Base-by-base conservation (phyloP, 2,113 vertebrate species). In the Elgaria multicarinata region DNA sequence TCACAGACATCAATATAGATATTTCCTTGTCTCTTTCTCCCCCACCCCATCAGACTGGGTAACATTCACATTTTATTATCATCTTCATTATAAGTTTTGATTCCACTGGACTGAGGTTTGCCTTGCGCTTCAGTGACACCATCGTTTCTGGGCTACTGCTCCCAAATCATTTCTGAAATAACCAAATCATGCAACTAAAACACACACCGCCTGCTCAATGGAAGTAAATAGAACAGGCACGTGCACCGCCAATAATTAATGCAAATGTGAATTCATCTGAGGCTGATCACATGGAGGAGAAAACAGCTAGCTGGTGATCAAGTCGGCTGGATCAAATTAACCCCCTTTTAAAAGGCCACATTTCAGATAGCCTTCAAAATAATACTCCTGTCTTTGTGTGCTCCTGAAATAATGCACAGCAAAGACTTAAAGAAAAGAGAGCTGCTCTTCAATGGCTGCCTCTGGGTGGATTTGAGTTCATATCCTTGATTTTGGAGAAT, bases 11-110 rank as follows among this genome's bases (percentile, higher is more conserved):
- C 66, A 80, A 80, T 7, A 31, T 55, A 83, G 53, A 6, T 53
- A 75, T 75, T 83, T 64, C 64, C 79, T 67, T 66, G 28, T n/a
- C 58, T 28, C 16, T 13, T 8, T 31, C 46, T 4, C 8, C 28
- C 2, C 14, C 22, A 18, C 39, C 36, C 50, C 8, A 44, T 81
- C 66, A 81, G 36, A 28, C 42, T 76, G 42, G 42, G 42, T 53
- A 87, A 87, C 83, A 75, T 62, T 89, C 87, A 76, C 72, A 89
- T 89, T 76, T 83, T 83, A 83, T 89, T 89, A 83, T 50, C 87
- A 83, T 89, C 87, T 83, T 89, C 87, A 89, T 89, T 89, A 89
- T 83, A 89, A 75, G 80, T 83, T 89, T 83, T 39, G 87, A 89
- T 89, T 46, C 69, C 58, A 75, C 80, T 50, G 71, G 62, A 46